phyloP scores from a whole-genome alignment of 2,113 vertebrate genomes.

The Gobiocypris rarus region DNA sequence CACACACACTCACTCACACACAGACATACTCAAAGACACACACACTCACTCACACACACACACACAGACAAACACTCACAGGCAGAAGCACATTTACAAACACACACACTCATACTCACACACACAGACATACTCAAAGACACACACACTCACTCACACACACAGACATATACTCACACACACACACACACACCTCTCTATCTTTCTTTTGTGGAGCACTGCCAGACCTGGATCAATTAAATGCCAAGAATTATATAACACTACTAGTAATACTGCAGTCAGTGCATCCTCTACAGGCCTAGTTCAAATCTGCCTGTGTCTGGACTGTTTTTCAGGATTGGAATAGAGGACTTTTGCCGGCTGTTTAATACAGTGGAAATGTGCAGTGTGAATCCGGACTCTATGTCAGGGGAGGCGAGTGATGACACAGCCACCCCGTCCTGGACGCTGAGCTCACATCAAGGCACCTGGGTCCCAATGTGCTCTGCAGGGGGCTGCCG shows the following conservation, averaged over 20 bases:
- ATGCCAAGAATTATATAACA: background rate
- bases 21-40: too few relatives aligned
- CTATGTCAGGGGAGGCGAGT: slow-evolving; percentile 49
- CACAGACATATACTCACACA: too few relatives aligned
- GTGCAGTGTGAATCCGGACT: slow-evolving; percentile 76
- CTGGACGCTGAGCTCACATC: slow-evolving; percentile 74
- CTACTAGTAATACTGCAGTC: background rate
- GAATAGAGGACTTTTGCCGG: slow-evolving; percentile 70
- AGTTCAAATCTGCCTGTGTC: background rate
- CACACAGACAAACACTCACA: too few relatives aligned
- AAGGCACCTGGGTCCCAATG: slow-evolving; percentile 73
- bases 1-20: too few relatives aligned
- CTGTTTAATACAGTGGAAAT: slow-evolving; percentile 75
- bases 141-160: too few relatives aligned
- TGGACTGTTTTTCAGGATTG: slow-evolving; percentile 71
- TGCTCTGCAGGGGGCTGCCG: slow-evolving; percentile 77
- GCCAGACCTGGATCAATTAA: background rate
- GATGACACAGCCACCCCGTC: background rate
- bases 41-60: too few relatives aligned
- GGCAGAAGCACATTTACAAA: too few relatives aligned
- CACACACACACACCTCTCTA: background rate
- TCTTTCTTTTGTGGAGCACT: background rate
- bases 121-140: too few relatives aligned
- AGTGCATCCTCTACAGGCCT: background rate
- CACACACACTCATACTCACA: too few relatives aligned